Conservation (phyloP, 2,888 invertebrate species). For the Miltochrista miniata region DNA sequence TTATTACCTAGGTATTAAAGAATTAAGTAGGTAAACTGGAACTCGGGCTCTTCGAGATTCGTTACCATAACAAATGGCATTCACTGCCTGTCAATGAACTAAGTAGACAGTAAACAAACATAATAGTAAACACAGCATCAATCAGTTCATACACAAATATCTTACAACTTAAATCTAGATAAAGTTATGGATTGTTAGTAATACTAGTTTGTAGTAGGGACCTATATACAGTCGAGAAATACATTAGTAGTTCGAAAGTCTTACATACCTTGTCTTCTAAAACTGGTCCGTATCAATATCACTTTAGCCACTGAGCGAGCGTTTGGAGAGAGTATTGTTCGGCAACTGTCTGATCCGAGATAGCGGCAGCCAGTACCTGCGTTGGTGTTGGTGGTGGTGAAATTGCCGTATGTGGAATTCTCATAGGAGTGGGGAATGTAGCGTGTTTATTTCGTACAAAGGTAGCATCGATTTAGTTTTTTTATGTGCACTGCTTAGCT, state of each 20-base stretch:
- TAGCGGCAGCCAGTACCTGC: not conserved
- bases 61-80: no score
- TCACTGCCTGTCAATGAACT: no score
- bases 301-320: slow-evolving; percentile 27
- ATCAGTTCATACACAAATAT: no score
- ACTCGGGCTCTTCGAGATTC: no score
- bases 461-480: not conserved
- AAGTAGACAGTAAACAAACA: no score
- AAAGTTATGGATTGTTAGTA: no score
- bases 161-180: no score
- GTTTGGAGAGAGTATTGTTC: not conserved
- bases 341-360: slow-evolving; percentile 1
- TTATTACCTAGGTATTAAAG: no score
- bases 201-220: no score
- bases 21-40: no score
- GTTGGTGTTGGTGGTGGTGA: slow-evolving; percentile 1
- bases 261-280: slow-evolving; percentile 29
- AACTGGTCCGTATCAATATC: slow-evolving; percentile 15
- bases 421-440: slow-evolving; percentile 9
- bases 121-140: no score
- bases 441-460: not conserved
- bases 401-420: slow-evolving; percentile 2
- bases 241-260: slow-evolving; percentile 30
- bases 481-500: not conserved
- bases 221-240: not conserved